Conservation (phyloP, 2,113 vertebrate species). For the Carlito syrichta region DNA sequence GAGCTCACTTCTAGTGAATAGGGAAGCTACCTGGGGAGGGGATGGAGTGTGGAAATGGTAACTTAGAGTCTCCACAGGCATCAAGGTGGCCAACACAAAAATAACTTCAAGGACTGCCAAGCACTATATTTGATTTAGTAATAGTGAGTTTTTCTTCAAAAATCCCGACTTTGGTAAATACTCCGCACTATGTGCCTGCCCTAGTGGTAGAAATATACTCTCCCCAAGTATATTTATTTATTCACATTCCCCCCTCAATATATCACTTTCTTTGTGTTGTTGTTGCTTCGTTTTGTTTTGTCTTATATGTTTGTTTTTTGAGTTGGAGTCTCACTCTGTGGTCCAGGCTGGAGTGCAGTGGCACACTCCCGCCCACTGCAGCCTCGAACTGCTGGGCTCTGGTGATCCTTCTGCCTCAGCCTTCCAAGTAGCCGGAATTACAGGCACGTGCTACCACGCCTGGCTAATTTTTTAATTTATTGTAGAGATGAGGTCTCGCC, state of each 20-base stretch:
- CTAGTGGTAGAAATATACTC: neutral
- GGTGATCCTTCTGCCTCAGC: too few species aligned
- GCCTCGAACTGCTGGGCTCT: too few species aligned
- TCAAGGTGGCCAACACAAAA: neutral
- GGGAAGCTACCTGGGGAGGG: neutral
- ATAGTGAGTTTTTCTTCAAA: neutral
- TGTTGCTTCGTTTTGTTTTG: too few species aligned
- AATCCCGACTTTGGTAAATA: neutral
- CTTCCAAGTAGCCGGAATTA: too few species aligned
- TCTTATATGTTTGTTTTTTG: too few species aligned
- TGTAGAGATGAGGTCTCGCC: too few species aligned
- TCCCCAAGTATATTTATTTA: neutral
- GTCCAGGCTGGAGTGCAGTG: too few species aligned
- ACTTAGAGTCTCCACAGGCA: neutral
- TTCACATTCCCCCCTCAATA: neutral
- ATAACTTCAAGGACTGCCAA: neutral
- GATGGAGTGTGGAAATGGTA: neutral
- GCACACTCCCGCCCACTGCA: too few species aligned
- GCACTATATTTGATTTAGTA: neutral
- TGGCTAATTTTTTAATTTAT: too few species aligned
- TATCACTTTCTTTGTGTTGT: neutral
- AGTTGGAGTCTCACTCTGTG: too few species aligned
- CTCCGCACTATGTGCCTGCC: neutral
- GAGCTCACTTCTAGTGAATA: neutral
- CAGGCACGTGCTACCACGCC: too few species aligned